These are phyloP conservation scores for Heliconius ismenius DNA, from an alignment of 2,888 invertebrate genomes.

Conservation along the genomic window DNA sequence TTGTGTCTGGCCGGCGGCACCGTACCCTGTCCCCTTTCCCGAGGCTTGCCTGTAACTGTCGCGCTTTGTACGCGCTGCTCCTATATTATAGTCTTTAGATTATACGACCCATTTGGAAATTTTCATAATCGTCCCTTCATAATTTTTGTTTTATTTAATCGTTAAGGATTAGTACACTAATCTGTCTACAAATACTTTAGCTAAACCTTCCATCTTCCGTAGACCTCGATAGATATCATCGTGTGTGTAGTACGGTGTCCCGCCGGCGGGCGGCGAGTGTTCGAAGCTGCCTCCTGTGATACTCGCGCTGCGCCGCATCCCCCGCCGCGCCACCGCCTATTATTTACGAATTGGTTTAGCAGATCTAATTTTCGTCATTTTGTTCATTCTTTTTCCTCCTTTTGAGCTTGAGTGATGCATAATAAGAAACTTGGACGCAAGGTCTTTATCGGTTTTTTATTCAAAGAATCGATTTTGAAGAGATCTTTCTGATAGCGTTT, in stretches of 20 bases:
- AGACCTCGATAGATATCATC: neutral
- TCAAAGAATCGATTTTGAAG: constrained; percentile 24
- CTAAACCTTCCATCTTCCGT: neutral
- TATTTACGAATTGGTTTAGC: neutral
- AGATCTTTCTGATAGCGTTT: constrained; percentile 6
- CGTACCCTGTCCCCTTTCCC: neutral
- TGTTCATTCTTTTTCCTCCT: neutral
- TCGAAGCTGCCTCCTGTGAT: constrained; percentile 65
- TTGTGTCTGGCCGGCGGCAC: constrained; percentile 49
- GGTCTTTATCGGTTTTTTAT: constrained; percentile 23
- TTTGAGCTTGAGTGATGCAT: neutral
- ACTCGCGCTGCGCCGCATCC: constrained; percentile 50
- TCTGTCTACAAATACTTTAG: neutral
- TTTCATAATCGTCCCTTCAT: neutral
- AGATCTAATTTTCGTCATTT: neutral
- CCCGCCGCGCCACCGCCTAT: neutral
- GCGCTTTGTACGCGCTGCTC: neutral
- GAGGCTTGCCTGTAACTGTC: neutral
- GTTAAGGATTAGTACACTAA: neutral
- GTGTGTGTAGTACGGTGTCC: neutral
- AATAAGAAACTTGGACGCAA: neutral
- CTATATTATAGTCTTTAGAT: too few species aligned
- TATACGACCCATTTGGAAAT: too few species aligned
- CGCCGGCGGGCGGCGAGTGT: constrained; percentile 49
- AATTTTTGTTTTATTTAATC: neutral